A percentile compares a stretch with the other conserved stretches of the same genome.
phyloP scores from a whole-genome alignment of 2,113 vertebrate species.

The Tachysurus vachellii region DNA sequence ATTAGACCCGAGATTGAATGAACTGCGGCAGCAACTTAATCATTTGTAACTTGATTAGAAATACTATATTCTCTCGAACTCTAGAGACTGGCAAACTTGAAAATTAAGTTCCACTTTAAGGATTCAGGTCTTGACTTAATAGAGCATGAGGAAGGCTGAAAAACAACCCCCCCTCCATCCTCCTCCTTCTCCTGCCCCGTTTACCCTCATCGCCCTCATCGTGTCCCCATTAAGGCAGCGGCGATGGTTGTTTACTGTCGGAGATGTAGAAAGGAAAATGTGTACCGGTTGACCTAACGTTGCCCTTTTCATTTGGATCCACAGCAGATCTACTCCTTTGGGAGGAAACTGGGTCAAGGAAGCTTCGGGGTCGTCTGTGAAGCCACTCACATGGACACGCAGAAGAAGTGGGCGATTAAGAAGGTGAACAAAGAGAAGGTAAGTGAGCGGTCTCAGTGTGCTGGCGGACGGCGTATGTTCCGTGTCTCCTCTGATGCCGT shows the following conservation, averaged over 20 bases:
- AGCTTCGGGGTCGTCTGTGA: slow-evolving; percentile 82
- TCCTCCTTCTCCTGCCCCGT: slow-evolving; percentile 1
- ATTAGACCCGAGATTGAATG: slow-evolving; percentile 80
- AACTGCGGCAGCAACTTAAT: slow-evolving; percentile 79
- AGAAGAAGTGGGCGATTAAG: slow-evolving; percentile 80
- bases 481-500: slow-evolving; percentile 21
- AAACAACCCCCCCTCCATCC: slow-evolving; percentile 36
- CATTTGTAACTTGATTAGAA: slow-evolving; percentile 79
- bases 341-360: slow-evolving; percentile 80
- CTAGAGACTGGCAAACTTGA: slow-evolving; percentile 65
- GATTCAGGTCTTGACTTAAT: slow-evolving; percentile 60
- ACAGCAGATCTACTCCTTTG: slow-evolving; percentile 79
- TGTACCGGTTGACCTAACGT: slow-evolving; percentile 51
- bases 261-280: not conserved
- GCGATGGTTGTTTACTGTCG: slow-evolving; percentile 49
- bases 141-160: slow-evolving; percentile 49
- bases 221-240: slow-evolving; percentile 50
- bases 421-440: slow-evolving; percentile 81
- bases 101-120: slow-evolving; percentile 64
- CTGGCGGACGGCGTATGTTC: not conserved
- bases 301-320: slow-evolving; percentile 50
- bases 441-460: slow-evolving; percentile 47
- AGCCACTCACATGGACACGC: slow-evolving; percentile 74
- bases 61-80: slow-evolving; percentile 71
- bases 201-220: slow-evolving; percentile 43